Percentiles rank a stretch among this genome's conserved stretches.
Evolutionary conservation across 2,888 invertebrate species (phyloP).

Genomic region (Noctuana brunneofusca): DNA sequence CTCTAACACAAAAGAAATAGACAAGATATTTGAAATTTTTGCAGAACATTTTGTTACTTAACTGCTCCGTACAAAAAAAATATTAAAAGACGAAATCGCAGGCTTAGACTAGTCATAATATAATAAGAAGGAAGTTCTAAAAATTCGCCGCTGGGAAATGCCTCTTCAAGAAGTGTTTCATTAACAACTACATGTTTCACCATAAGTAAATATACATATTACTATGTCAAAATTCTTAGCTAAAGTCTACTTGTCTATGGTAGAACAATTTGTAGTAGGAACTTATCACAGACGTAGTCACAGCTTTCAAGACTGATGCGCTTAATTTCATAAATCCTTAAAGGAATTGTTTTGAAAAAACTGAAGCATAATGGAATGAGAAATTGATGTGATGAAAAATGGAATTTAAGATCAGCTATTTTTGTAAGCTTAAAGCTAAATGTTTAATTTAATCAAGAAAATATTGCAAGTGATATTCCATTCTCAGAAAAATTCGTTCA

Average conservation of each 20-base stretch:
- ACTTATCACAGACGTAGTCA: constrained; percentile 44
- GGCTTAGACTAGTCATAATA: too few species aligned
- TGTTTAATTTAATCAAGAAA: constrained; percentile 1
- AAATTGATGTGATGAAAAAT: constrained; percentile 45
- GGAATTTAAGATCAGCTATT: constrained; percentile 59
- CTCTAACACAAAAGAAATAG: too few species aligned
- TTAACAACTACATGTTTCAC: too few species aligned
- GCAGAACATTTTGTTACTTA: too few species aligned
- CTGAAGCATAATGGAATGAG: constrained; percentile 48
- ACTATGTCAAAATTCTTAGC: neutral
- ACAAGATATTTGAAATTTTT: too few species aligned
- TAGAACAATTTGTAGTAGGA: neutral
- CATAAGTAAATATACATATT: too few species aligned
- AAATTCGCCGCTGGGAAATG: too few species aligned
- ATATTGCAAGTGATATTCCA: neutral
- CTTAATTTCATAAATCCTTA: constrained; percentile 58
- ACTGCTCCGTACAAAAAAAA: too few species aligned
- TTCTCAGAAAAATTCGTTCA: neutral
- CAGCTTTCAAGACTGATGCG: constrained; percentile 76
- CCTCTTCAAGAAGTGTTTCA: too few species aligned
- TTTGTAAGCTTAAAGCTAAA: constrained; percentile 52
- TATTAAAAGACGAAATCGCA: too few species aligned
- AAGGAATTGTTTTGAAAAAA: constrained; percentile 54
- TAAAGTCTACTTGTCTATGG: neutral
- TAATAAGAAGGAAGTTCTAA: too few species aligned